Evolutionary conservation across 2,888 invertebrate species (phyloP), one percentile per base, ranked within the genome.

Genomic region (Brachyptera putata): DNA sequence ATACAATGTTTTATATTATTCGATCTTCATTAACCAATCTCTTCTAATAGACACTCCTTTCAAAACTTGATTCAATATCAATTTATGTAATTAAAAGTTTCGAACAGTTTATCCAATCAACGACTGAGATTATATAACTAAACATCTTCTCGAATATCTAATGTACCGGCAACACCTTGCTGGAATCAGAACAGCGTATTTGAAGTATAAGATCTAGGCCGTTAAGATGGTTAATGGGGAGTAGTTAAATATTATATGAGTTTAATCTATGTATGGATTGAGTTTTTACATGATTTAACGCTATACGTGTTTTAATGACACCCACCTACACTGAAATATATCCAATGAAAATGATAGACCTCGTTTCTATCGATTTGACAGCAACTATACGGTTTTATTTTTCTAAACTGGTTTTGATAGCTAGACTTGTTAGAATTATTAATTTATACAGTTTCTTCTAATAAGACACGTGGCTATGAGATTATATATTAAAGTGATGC

Each of bases 271-370:
- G 2, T n/a, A n/a, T n/a, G 24, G 22, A 46, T 46, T 46, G 46
- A 46, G 46, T 46, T 46, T 46, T 46, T 46, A 46, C 46, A 46
- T 46, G 46, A 46, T 46, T 46, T 46, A 46, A 24, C 46, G 21
- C 46, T 46, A 46, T 46, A 46, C 41, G n/a, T 41, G 22, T 46
- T 46, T 46, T 46, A 46, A 50, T 50, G 50, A 30, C 53, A 53
- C 16, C 50, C 53, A 21, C 53, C 53, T 22, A 53, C 53, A 36
- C 53, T 16, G 46, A 24, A 24, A 46, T 7, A n/a, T n/a, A 46
- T 46, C 22, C 46, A 13, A 24, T 3, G 2, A 16, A 3, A 53
- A 16, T 34, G 53, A 36, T 53, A 22, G 34, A 36, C 7, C 36
- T 18, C 53, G 22, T 22, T 3, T 46, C 46, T 46, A 7, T 21